A percentile compares a stretch with the other conserved stretches of the same genome.
These are phyloP conservation scores for Bombus soroeensis DNA, from an alignment of 1,140 invertebrate genomes.

Conservation along the genomic window DNA sequence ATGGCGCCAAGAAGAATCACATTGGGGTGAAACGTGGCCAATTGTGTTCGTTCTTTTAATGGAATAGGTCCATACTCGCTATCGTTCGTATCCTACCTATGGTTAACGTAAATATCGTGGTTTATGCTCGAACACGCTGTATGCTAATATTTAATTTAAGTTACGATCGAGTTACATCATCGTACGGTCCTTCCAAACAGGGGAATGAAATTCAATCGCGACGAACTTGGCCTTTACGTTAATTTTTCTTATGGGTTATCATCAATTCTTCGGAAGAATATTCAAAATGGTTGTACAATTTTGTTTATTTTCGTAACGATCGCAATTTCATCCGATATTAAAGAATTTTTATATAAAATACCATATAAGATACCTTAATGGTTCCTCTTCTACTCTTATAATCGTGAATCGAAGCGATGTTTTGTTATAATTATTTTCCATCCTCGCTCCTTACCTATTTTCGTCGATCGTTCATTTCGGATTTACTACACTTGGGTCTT, in stretches of 20 bases:
- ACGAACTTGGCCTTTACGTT: not conserved
- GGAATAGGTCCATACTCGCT: conserved; percentile 50
- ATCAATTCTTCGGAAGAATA: not conserved
- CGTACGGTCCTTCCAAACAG: not conserved
- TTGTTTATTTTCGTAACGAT: too few relatives aligned
- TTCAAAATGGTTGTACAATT: not conserved
- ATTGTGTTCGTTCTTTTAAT: conserved; percentile 65
- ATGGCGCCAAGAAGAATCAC: not conserved
- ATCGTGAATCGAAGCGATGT: too few relatives aligned
- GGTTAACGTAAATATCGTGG: conserved; percentile 69
- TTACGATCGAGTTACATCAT: conserved; percentile 57
- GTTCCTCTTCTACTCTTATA: too few relatives aligned
- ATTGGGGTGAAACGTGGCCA: conserved; percentile 14
- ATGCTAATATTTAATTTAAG: conserved; percentile 72
- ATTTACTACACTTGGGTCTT: not conserved
- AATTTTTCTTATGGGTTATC: not conserved
- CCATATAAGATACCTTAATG: too few relatives aligned
- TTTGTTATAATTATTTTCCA: too few relatives aligned
- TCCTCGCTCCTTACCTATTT: fast-evolving
- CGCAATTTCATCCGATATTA: too few relatives aligned
- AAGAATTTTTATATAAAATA: too few relatives aligned
- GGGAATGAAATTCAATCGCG: too few relatives aligned
- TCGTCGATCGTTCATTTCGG: too few relatives aligned
- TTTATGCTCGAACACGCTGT: conserved; percentile 76
- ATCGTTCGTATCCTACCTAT: conserved; percentile 6